Evolutionary conservation across 2,888 invertebrate genomes (phyloP).

Genomic region (Agrotis exclamationis): DNA sequence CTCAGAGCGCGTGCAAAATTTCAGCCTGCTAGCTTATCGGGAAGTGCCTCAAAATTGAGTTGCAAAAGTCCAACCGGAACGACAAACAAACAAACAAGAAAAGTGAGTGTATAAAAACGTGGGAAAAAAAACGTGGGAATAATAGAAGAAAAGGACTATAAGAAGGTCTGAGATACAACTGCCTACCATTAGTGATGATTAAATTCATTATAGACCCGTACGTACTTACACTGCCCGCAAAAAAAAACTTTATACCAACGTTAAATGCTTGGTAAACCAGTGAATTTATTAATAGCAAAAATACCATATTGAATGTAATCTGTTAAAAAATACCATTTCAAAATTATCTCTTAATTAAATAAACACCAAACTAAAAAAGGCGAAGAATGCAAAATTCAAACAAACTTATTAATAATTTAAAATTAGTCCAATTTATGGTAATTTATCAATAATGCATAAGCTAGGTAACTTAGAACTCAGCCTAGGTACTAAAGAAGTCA

Average conservation of each 20-base stretch:
- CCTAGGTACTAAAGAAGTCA: slow-evolving; percentile 47
- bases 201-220: background rate
- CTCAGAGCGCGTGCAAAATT: no score
- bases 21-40: no score
- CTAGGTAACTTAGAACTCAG: slow-evolving; percentile 12
- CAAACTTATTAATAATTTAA: slow-evolving; percentile 35
- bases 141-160: background rate
- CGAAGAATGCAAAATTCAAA: background rate
- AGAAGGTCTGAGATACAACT: background rate
- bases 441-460: slow-evolving; percentile 55
- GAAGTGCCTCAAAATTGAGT: no score
- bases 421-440: slow-evolving; percentile 49
- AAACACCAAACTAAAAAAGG: slow-evolving; percentile 1
- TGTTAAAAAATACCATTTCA: background rate
- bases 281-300: background rate
- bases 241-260: no score
- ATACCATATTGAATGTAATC: background rate
- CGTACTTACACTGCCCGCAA: background rate
- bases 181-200: background rate
- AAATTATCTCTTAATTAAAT: slow-evolving; percentile 6
- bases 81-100: no score
- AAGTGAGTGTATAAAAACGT: no score
- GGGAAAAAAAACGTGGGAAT: no score
- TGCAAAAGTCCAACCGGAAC: no score
- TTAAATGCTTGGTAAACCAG: background rate